Evolutionary conservation across 2,113 vertebrate species (phyloP).

Genomic region (Coptodon bakossiorum): DNA sequence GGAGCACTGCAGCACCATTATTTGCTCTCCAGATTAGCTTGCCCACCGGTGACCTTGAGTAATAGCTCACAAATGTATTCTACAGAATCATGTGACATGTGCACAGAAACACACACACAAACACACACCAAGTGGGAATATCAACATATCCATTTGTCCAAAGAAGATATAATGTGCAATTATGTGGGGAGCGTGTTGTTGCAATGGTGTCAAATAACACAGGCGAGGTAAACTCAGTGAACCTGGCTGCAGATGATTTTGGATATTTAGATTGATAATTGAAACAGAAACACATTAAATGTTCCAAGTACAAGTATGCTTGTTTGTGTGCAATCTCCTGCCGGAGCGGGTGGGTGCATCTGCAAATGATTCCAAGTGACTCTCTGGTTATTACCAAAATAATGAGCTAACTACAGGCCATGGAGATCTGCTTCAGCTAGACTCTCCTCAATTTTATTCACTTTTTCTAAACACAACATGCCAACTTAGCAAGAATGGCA

Average conservation of each 20-base stretch:
- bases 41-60: constrained; percentile 19
- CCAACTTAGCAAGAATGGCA: neutral
- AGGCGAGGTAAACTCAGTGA: neutral
- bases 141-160: constrained; percentile 10
- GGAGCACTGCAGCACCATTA: neutral
- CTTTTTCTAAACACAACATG: neutral
- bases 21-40: constrained; percentile 28
- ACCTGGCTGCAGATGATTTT: neutral
- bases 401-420: constrained; percentile 38
- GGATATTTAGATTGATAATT: constrained; percentile 11
- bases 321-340: constrained; percentile 5
- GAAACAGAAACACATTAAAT: neutral
- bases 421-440: constrained; percentile 19
- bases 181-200: constrained; percentile 1
- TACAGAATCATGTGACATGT: constrained; percentile 18
- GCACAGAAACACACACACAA: neutral
- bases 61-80: constrained; percentile 17
- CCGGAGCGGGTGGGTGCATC: neutral
- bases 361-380: constrained; percentile 32
- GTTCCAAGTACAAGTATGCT: neutral
- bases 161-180: constrained; percentile 28
- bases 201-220: neutral
- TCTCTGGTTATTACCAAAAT: constrained; percentile 34
- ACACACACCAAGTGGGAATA: neutral
- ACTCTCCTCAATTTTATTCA: neutral